Evolutionary conservation across 2,113 vertebrate species (phyloP), one percentile per base, ranked within the genome.

Genomic region (Procapra przewalskii): DNA sequence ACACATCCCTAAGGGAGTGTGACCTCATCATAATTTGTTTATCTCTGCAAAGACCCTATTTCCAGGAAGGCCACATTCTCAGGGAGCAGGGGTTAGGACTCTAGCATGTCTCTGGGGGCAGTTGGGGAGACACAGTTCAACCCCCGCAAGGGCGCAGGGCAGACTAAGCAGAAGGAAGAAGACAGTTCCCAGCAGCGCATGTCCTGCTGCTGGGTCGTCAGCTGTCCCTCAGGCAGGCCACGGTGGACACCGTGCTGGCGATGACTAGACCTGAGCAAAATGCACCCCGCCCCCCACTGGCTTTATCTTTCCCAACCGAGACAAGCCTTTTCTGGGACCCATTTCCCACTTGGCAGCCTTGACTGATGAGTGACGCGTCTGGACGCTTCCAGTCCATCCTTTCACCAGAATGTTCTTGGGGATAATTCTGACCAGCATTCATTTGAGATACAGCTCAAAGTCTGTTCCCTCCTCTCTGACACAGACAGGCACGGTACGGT

Each of bases 201-300:
- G 0, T 36, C 12, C 57, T 9, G 0, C 9, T 7, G 23, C 52
- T 1, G 43, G 40, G 2, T 27, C n/a, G 15, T 23, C 7, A 0
- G 17, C 52, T 25, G n/a, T 6, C 31, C 8, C 2, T 0, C 13
- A 1, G 80, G 25, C 2, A 1, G 64, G 33, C 29, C 3, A 0
- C 0, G 1, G 81, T 2, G 31, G 75, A 48, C 75, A 8, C n/a
- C 2, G 6, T 0, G 36, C 36, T 33, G 17, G 6, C 1, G 0
- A 6, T 14, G 64, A 62, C n/a, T 8, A 5, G 16, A 7, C 43
- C 10, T 3, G 50, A 23, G 43, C 6, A 0, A 17, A 21, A 3
- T 0, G 9, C 55, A 2, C 71, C 17, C 1, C 29, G 40, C 9
- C 6, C 45, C 45, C 14, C 1, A 27, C 25, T 15, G 19, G 3